Evolutionary conservation across 2,113 vertebrate genomes (phyloP), one percentile per base, ranked within the genome.

Genomic region (Boleophthalmus pectinirostris): DNA sequence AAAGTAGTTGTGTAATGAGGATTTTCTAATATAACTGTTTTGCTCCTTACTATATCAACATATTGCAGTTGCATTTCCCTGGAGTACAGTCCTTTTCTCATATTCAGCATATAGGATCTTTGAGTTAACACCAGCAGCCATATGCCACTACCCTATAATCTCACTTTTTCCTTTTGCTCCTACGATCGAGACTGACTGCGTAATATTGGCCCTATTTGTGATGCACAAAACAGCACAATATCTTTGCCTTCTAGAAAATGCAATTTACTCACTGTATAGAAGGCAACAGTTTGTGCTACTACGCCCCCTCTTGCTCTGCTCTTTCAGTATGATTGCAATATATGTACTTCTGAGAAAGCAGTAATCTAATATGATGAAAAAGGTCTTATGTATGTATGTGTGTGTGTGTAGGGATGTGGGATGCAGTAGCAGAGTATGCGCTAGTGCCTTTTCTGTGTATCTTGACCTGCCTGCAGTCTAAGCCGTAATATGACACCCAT

Each of bases 241-340:
- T 88, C 65, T 80, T 70, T 57, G 38, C 53, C 49, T 84, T 45
- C 38, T 77, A 77, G 81, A 83, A 83, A 88, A 88, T 73, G 67
- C 80, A 73, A 90, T 89, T 86, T 82, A 80, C 81, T 18, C 29
- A 70, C 67, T 66, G 80, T 38, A 74, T 68, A 74, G 79, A 85
- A 83, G 80, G 85, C 81, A 81, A 70, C 82, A 66, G 77, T 84
- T 85, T 79, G 72, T 79, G 77, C 76, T 81, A 70, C 81, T 73
- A 78, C 70, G 82, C 75, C 69, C 25, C 79, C 29, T 74, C 75
- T 87, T 81, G 69, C 75, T 77, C 25, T 58, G 56, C 56, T 58
- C 87, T 84, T 88, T 80, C 85, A 87, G 84, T 87, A 90, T 89
- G 72, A 83, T 79, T 88, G 90, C 86, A 88, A 88, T 89, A 88